Conservation (phyloP, 2,113 vertebrate genomes). For the Theropithecus gelada region DNA sequence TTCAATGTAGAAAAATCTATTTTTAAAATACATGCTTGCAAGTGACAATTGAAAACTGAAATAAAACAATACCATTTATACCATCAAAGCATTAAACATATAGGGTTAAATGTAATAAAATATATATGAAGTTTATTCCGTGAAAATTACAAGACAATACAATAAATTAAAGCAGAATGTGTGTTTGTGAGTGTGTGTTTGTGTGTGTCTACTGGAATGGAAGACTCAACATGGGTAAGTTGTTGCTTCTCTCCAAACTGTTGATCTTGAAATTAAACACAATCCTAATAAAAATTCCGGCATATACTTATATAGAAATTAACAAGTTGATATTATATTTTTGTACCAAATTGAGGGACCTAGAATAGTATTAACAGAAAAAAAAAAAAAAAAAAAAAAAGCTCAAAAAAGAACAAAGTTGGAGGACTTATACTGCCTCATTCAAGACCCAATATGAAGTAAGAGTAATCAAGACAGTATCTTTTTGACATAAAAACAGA, state of each 20-base stretch:
- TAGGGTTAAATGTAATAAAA: not conserved
- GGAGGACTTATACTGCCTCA: not conserved
- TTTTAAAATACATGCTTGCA: not conserved
- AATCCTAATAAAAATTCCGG: not conserved
- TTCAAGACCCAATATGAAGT: not conserved
- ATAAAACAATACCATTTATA: not conserved
- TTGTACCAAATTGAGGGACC: not conserved
- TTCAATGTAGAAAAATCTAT: not conserved
- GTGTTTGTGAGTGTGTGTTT: not conserved
- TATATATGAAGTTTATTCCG: not conserved
- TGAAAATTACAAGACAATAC: not conserved
- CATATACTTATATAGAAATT: not conserved
- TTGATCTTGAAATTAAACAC: not conserved
- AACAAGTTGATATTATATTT: not conserved
- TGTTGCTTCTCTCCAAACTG: not conserved
- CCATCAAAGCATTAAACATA: not conserved
- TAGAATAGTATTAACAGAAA: not conserved
- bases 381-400: accelerated
- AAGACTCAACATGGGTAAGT: not conserved
- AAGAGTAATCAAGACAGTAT: not conserved
- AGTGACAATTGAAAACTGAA: not conserved
- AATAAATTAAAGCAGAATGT: not conserved
- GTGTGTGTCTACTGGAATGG: not conserved
- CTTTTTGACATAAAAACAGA: not conserved
- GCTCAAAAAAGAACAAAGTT: not conserved